A percentile compares a stretch with the other conserved stretches of the same genome.
These are phyloP conservation scores for Octodon degus DNA, from an alignment of 2,113 vertebrate species.

Conservation along the genomic window DNA sequence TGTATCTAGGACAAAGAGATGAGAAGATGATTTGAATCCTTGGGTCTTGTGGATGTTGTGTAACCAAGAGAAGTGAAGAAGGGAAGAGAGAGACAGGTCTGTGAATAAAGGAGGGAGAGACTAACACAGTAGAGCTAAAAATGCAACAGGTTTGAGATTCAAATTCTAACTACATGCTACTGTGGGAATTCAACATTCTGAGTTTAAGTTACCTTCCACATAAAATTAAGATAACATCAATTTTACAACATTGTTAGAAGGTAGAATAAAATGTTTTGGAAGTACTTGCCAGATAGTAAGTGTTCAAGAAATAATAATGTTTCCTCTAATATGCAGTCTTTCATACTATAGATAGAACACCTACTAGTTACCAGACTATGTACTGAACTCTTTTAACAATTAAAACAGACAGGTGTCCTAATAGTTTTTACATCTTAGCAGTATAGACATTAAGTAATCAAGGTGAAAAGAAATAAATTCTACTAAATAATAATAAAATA, in stretches of 20 bases:
- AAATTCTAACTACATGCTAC: neutral
- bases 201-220: neutral
- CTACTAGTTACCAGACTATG: neutral
- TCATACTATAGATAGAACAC: neutral
- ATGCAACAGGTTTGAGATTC: neutral
- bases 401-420: neutral
- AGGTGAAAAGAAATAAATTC: neutral
- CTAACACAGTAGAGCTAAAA: neutral
- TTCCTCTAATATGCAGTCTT: neutral
- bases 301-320: neutral
- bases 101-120: neutral
- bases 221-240: neutral
- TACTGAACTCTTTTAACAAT: neutral
- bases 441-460: neutral
- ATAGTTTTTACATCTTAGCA: neutral
- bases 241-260: neutral
- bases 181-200: neutral
- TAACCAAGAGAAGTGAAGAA: rapidly evolving
- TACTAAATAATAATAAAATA: neutral
- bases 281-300: neutral
- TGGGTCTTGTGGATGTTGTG: neutral
- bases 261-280: neutral
- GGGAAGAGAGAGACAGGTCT: neutral
- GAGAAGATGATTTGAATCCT: neutral
- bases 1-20: neutral